phyloP scores from a whole-genome alignment of 2,888 invertebrate genomes.

The Argyra leucocephala region DNA sequence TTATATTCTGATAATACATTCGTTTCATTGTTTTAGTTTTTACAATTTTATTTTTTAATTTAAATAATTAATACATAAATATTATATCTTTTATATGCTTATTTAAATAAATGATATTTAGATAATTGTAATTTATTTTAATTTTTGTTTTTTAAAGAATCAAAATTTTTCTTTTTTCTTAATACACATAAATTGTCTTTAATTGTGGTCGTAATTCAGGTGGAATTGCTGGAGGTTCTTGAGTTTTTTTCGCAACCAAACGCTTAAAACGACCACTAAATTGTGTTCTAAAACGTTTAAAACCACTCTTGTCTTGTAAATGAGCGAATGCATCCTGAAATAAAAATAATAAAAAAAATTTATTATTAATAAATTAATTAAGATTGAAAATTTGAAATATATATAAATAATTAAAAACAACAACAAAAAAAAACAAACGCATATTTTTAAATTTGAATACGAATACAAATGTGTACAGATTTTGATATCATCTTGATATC shows the following conservation, averaged over 20 bases:
- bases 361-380: not conserved
- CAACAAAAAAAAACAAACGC: not conserved
- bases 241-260: conserved; percentile 73
- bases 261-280: conserved; percentile 78
- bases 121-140: not conserved
- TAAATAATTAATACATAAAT: not conserved
- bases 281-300: conserved; percentile 76
- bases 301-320: conserved; percentile 59
- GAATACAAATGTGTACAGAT: too few species aligned
- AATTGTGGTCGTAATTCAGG: conserved; percentile 79
- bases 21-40: not conserved
- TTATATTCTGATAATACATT: not conserved
- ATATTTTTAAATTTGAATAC: too few species aligned
- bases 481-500: too few species aligned
- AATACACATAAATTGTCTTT: conserved; percentile 82
- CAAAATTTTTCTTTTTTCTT: conserved; percentile 32
- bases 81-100: not conserved
- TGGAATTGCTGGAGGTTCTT: conserved; percentile 75
- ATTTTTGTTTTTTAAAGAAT: not conserved
- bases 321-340: conserved; percentile 73
- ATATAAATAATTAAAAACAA: not conserved
- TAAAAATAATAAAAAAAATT: conserved; percentile 33
- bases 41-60: not conserved
- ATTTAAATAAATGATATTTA: not conserved
- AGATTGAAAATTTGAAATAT: not conserved